phyloP scores from a whole-genome alignment of 2,888 invertebrate species.

The Chalcis sispes region DNA sequence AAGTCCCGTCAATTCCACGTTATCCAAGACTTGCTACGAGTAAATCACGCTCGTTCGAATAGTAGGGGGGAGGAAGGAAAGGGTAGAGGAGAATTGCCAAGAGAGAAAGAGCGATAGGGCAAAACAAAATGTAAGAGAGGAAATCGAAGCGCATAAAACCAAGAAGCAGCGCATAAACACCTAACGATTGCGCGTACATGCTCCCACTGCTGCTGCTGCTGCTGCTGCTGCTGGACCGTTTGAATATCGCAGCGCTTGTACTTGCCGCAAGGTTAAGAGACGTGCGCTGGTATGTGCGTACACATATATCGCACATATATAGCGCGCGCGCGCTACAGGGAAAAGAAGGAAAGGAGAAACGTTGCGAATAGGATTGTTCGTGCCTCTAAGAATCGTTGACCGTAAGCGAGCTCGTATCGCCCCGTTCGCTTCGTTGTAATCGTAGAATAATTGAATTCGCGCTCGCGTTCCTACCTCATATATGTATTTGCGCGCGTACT shows the following conservation, averaged over 20 bases:
- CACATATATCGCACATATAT: not conserved
- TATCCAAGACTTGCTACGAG: no score
- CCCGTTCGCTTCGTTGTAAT: conserved; percentile 69
- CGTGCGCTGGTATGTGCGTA: not conserved
- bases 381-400: conserved; percentile 41
- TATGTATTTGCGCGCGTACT: conserved; percentile 50
- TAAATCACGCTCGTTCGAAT: no score
- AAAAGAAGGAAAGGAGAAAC: conserved; percentile 23
- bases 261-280: not conserved
- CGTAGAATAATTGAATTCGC: conserved; percentile 74
- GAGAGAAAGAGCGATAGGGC: not conserved
- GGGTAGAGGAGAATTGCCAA: not conserved
- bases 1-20: no score
- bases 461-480: conserved; percentile 54
- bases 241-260: no score
- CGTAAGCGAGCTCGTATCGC: conserved; percentile 60
- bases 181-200: no score
- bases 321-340: not conserved
- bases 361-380: conserved; percentile 30
- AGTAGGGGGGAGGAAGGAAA: no score
- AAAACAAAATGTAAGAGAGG: not conserved
- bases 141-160: conserved; percentile 26
- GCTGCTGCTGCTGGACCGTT: no score
- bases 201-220: no score
- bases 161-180: conserved; percentile 37